Evolutionary conservation across 2,888 invertebrate species (phyloP).

Genomic region (Itoplectis maculator): DNA sequence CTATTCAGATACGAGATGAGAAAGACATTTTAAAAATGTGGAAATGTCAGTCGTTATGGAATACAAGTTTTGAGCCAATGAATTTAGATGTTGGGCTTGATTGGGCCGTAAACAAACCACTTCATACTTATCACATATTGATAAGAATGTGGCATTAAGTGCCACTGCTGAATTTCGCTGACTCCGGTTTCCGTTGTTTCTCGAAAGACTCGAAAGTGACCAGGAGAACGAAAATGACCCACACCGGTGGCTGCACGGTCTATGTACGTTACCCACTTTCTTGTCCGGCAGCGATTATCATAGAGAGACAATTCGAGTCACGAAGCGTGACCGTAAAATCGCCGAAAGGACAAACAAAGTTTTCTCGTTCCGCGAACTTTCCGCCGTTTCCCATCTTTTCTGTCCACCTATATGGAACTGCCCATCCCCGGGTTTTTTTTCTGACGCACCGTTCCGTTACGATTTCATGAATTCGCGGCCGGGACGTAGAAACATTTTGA

Average conservation of each 20-base stretch:
- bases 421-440: neutral
- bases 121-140: no score
- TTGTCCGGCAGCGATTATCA: conserved; percentile 11
- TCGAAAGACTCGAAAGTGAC: neutral
- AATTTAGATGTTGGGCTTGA: no score
- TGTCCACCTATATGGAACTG: neutral
- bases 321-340: conserved; percentile 40
- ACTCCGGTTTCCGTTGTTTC: no score
- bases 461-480: conserved; percentile 2
- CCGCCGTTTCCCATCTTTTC: neutral
- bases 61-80: no score
- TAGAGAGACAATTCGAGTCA: conserved; percentile 19
- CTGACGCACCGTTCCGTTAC: conserved; percentile 18
- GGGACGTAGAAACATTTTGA: conserved; percentile 5
- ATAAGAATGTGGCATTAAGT: no score
- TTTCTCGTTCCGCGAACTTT: conserved; percentile 28
- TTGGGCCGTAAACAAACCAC: no score
- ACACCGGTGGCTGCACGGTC: neutral
- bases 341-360: conserved; percentile 34
- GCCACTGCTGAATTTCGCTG: no score
- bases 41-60: no score
- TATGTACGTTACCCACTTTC: neutral
- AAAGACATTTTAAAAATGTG: no score
- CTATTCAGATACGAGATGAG: no score
- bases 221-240: neutral